Conservation (phyloP, 2,888 invertebrate species). For the Mimas tiliae region DNA sequence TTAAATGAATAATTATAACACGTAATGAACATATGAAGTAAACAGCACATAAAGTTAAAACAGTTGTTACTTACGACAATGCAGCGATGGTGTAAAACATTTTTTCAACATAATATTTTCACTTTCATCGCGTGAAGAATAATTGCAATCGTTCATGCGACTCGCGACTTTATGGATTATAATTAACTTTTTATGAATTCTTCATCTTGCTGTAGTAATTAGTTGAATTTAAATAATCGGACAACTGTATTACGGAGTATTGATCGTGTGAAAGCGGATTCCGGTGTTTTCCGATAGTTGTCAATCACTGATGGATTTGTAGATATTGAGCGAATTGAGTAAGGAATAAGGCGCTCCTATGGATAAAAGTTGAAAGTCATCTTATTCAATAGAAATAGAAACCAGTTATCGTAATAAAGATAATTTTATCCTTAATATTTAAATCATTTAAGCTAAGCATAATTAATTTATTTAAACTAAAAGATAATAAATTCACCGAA, state of each 20-base stretch:
- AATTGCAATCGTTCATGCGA: not conserved
- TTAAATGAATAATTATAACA: too few species aligned
- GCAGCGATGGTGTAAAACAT: not conserved
- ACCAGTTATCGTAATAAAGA: too few species aligned
- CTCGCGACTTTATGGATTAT: not conserved
- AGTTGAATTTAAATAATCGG: constrained; percentile 1
- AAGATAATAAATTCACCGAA: too few species aligned
- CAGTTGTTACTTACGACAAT: constrained; percentile 1
- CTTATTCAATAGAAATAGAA: too few species aligned
- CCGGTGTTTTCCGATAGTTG: not conserved
- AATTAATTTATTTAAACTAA: too few species aligned
- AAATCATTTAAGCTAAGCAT: too few species aligned
- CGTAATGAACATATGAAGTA: too few species aligned
- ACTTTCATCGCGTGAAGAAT: constrained; percentile 34
- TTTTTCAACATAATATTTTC: constrained; percentile 27
- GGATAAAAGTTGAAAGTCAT: too few species aligned
- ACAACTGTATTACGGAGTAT: not conserved
- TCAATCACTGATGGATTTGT: not conserved
- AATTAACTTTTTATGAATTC: constrained; percentile 10
- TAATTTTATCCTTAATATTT: too few species aligned
- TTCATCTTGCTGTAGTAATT: constrained; percentile 14
- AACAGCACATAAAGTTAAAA: not conserved
- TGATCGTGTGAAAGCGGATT: constrained; percentile 1
- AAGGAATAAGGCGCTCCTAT: not conserved
- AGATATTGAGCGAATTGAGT: not conserved